Evolutionary conservation across 1,140 invertebrate genomes (phyloP).

Genomic region (Cyclargus thomasi): DNA sequence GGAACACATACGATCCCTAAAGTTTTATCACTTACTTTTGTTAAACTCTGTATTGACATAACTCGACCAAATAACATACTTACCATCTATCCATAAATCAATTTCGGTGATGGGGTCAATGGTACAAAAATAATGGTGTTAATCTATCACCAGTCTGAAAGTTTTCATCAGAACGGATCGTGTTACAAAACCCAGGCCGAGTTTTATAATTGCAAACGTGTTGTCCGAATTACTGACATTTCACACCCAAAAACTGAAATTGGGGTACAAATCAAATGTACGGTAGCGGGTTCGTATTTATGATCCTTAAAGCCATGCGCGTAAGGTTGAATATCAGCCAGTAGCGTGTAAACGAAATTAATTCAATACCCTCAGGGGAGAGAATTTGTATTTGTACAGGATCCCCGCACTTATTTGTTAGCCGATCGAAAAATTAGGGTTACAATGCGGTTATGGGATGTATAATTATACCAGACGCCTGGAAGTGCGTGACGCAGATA

Average conservation of each 20-base stretch:
- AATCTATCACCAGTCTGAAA: neutral
- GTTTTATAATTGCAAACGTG: constrained; percentile 6
- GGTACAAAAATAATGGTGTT: too few species aligned
- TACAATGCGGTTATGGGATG: neutral
- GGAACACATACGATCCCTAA: too few species aligned
- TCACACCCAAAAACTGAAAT: constrained; percentile 5
- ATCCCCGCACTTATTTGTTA: neutral
- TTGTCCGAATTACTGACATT: constrained; percentile 3
- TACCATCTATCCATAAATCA: too few species aligned
- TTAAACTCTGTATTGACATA: too few species aligned
- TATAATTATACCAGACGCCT: too few species aligned
- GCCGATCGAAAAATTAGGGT: neutral
- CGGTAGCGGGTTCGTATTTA: neutral
- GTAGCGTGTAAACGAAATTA: neutral
- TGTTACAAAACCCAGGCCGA: neutral
- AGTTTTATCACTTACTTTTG: too few species aligned
- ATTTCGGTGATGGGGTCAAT: too few species aligned
- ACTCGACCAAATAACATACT: too few species aligned
- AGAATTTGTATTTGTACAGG: constrained; percentile 11
- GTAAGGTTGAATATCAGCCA: neutral
- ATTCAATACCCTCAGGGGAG: neutral
- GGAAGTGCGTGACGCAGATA: too few species aligned
- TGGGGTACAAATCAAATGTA: constrained; percentile 6
- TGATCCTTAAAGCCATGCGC: neutral
- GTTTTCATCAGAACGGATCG: neutral